Conservation (phyloP, 2,888 invertebrate genomes). For the Kryphioiulus occultus region DNA sequence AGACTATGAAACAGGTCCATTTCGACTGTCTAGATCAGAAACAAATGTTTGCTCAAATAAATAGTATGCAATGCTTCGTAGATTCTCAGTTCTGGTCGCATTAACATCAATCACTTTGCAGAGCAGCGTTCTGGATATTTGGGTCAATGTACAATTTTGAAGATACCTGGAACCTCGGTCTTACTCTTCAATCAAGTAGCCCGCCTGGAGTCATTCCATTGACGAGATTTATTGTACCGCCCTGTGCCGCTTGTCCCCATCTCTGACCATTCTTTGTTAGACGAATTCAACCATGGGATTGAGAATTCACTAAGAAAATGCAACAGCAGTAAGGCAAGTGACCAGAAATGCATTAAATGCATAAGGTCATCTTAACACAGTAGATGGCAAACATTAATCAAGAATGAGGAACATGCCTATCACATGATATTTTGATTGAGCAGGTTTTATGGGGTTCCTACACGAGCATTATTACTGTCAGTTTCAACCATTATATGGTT, state of each 20-base stretch:
- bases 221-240: background rate
- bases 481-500: too few species aligned
- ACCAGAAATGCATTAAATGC: background rate
- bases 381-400: too few species aligned
- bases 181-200: background rate
- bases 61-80: background rate
- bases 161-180: background rate
- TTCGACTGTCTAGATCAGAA: background rate
- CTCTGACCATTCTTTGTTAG: constrained; percentile 37
- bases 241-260: constrained; percentile 34
- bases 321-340: background rate
- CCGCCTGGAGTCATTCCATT: constrained; percentile 14
- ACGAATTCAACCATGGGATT: constrained; percentile 41
- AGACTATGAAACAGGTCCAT: background rate
- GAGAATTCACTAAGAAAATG: background rate
- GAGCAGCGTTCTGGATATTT: background rate
- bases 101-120: background rate
- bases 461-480: too few species aligned
- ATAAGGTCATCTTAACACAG: background rate
- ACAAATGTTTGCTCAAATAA: background rate
- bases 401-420: too few species aligned
- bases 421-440: too few species aligned
- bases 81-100: background rate
- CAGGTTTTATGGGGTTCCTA: too few species aligned
- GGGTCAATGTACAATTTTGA: background rate